A percentile compares a stretch with the other conserved stretches of the same genome.
Conservation (phyloP, 2,113 vertebrate species). For the Xiphorhynchus elegans region DNA sequence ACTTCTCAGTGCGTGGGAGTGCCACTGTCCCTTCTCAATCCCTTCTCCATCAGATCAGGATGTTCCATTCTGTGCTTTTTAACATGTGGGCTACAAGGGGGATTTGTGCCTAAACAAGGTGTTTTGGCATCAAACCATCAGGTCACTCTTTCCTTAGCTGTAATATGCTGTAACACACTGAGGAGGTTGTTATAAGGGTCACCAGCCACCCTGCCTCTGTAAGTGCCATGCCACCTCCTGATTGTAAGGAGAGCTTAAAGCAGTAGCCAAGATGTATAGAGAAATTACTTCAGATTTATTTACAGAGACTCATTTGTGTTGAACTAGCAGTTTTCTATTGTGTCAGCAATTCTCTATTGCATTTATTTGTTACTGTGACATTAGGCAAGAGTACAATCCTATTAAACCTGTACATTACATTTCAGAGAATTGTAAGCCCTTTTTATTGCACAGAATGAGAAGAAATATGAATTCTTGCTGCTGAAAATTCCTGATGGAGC, state of each 20-base stretch:
- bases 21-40: neutral
- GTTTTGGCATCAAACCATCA: neutral
- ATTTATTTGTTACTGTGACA: conserved; percentile 75
- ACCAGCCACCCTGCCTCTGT: neutral
- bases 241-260: conserved; percentile 50
- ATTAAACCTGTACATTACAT: conserved; percentile 78
- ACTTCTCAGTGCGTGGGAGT: neutral
- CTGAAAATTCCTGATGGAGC: conserved; percentile 56
- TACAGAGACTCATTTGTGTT: conserved; percentile 76
- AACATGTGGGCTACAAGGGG: neutral
- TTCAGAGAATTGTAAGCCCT: conserved; percentile 70
- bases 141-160: neutral
- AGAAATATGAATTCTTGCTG: conserved; percentile 55
- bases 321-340: conserved; percentile 76
- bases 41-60: neutral
- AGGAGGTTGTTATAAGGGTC: neutral
- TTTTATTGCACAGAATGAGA: conserved; percentile 65
- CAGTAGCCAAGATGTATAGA: conserved; percentile 69
- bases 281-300: conserved; percentile 79
- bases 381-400: conserved; percentile 77
- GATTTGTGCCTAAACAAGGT: neutral
- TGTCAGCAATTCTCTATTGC: conserved; percentile 78
- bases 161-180: neutral
- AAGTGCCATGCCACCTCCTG: neutral
- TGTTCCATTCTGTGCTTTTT: neutral